Conservation (phyloP, 2,888 invertebrate species). For the Cerceris rybyensis region DNA sequence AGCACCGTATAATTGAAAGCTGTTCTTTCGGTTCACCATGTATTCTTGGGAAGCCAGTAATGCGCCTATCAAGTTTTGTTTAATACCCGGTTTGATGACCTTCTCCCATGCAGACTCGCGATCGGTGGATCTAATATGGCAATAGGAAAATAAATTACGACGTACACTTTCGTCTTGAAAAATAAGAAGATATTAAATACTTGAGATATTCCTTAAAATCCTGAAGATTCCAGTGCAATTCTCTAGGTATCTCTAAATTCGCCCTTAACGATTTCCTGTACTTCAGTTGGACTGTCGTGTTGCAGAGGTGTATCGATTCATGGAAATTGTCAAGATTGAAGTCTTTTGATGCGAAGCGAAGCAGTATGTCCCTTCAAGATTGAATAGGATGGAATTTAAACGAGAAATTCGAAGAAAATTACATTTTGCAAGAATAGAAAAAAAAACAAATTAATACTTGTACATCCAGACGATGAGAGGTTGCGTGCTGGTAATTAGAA, state of each 20-base stretch:
- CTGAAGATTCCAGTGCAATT: conserved; percentile 63
- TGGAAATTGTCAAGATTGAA: conserved; percentile 60
- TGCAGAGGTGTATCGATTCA: conserved; percentile 63
- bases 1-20: conserved; percentile 64
- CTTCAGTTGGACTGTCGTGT: conserved; percentile 62
- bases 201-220: conserved; percentile 58
- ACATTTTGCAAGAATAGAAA: background rate
- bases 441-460: conserved; percentile 48
- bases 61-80: conserved; percentile 61
- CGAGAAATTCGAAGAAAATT: background rate
- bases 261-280: conserved; percentile 48
- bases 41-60: conserved; percentile 62
- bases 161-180: background rate
- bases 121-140: conserved; percentile 33
- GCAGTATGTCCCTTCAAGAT: conserved; percentile 52
- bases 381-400: background rate
- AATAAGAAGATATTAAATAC: conserved; percentile 27
- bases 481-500: conserved; percentile 61
- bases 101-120: conserved; percentile 60
- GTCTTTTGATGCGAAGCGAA: conserved; percentile 61
- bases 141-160: background rate
- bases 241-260: conserved; percentile 42
- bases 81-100: conserved; percentile 59
- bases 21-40: conserved; percentile 62
- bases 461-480: conserved; percentile 63